Conservation (phyloP, 2,888 invertebrate species). For the Drosophila meridiana region DNA sequence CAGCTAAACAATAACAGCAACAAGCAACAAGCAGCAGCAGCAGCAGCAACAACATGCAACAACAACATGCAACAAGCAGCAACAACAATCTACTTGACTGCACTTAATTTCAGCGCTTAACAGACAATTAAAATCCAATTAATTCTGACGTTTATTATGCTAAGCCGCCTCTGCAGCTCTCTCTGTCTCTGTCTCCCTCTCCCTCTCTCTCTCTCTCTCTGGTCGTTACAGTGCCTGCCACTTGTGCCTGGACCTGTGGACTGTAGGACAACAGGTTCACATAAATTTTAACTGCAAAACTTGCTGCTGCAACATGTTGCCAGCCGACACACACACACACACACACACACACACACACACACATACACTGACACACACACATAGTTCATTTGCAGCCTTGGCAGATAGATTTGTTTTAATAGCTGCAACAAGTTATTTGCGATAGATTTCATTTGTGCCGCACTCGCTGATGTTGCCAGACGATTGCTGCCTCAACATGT, state of each 20-base stretch:
- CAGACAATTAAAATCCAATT: slow-evolving; percentile 85
- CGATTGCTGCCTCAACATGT: slow-evolving; percentile 53
- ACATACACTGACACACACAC: slow-evolving; percentile 2
- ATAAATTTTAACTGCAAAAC: slow-evolving; percentile 50
- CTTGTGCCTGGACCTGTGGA: slow-evolving; percentile 30
- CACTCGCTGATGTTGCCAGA: slow-evolving; percentile 44
- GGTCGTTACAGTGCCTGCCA: slow-evolving; percentile 40
- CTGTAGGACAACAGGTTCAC: slow-evolving; percentile 48
- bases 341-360: slow-evolving; percentile 22
- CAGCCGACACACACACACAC: slow-evolving; percentile 1
- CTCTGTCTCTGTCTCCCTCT: slow-evolving; percentile 49
- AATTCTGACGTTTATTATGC: slow-evolving; percentile 85
- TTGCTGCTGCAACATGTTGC: slow-evolving; percentile 59
- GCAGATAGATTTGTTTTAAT: slow-evolving; percentile 69
- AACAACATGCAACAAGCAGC: slow-evolving; percentile 22
- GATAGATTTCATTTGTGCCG: slow-evolving; percentile 64
- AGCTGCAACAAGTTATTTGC: slow-evolving; percentile 57
- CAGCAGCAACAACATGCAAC: slow-evolving; percentile 13
- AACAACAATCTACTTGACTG: slow-evolving; percentile 74
- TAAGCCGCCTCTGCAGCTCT: slow-evolving; percentile 78
- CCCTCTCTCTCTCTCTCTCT: slow-evolving; percentile 4
- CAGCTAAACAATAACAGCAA: slow-evolving; percentile 41
- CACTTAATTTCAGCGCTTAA: slow-evolving; percentile 83
- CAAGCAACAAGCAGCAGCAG: slow-evolving; percentile 13
- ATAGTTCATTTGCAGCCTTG: slow-evolving; percentile 55